These are phyloP conservation scores for Zaprionus obscuricornis DNA, from an alignment of 2,888 invertebrate genomes.

Conservation along the genomic window DNA sequence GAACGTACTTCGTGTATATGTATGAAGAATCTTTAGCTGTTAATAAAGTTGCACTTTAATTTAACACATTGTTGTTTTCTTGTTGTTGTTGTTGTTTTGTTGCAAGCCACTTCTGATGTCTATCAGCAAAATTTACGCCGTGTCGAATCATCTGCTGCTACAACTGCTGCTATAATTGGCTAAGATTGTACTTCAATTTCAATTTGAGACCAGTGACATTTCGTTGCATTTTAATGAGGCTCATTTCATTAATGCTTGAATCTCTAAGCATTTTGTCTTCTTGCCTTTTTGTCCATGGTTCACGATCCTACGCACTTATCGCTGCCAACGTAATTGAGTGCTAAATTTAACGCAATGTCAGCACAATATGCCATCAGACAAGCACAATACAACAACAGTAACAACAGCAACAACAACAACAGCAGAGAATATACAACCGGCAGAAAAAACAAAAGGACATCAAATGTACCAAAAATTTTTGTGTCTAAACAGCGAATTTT, in stretches of 20 bases:
- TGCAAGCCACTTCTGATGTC: conserved; percentile 51
- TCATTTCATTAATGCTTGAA: conserved; percentile 60
- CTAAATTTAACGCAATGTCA: conserved; percentile 66
- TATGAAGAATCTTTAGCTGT: conserved; percentile 61
- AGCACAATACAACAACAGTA: conserved; percentile 2
- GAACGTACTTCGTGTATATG: conserved; percentile 27
- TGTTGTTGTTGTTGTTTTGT: conserved; percentile 31
- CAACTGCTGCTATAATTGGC: conserved; percentile 43
- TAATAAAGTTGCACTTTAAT: conserved; percentile 75
- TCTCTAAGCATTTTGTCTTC: not conserved
- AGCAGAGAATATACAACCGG: conserved; percentile 4
- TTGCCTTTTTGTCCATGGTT: conserved; percentile 18
- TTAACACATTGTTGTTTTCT: conserved; percentile 46
- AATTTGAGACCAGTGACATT: conserved; percentile 78
- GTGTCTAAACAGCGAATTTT: conserved; percentile 70
- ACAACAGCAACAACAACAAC: conserved; percentile 5
- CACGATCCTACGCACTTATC: conserved; percentile 70
- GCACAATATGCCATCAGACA: too few relatives aligned
- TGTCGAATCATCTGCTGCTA: conserved; percentile 46
- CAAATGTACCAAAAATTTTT: conserved; percentile 43
- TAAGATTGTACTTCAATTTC: conserved; percentile 67
- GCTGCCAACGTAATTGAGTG: conserved; percentile 64
- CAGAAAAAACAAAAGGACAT: conserved; percentile 38
- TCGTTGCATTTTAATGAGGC: conserved; percentile 79
- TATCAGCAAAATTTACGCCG: conserved; percentile 67